Conservation (phyloP, 2,113 vertebrate genomes). For the Sebastes schlegelii region DNA sequence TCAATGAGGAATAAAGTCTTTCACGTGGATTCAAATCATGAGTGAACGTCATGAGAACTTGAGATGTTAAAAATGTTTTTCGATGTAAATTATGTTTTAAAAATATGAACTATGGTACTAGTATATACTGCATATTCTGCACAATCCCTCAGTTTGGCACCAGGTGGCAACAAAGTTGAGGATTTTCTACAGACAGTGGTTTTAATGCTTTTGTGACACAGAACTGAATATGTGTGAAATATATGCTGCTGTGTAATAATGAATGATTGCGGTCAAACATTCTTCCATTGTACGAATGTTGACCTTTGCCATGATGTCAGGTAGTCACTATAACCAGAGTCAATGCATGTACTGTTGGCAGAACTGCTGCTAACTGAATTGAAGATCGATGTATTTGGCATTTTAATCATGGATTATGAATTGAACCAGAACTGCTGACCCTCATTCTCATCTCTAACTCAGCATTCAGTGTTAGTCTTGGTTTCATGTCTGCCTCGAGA, state of each 20-base stretch:
- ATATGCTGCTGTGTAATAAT: background rate
- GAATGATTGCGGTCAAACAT: background rate
- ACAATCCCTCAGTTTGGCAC: background rate
- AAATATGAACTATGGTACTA: background rate
- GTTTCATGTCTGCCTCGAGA: background rate
- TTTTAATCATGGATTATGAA: slow-evolving; percentile 10
- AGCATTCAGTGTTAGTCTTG: background rate
- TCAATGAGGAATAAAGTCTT: background rate
- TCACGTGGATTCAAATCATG: background rate
- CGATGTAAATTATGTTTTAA: background rate
- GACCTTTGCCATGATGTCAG: background rate
- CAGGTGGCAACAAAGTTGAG: slow-evolving; percentile 17
- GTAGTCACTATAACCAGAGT: background rate
- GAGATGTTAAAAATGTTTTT: background rate
- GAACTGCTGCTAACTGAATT: background rate
- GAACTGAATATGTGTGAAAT: background rate
- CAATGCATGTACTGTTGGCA: background rate
- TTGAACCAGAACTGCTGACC: background rate
- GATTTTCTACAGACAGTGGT: background rate
- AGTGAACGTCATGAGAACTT: background rate
- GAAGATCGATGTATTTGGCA: background rate
- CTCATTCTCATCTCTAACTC: background rate
- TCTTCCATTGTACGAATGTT: background rate
- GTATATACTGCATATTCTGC: background rate
- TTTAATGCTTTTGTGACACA: background rate